Evolutionary conservation across 2,113 vertebrate species (phyloP).

Genomic region (Microcebus griseorufus): DNA sequence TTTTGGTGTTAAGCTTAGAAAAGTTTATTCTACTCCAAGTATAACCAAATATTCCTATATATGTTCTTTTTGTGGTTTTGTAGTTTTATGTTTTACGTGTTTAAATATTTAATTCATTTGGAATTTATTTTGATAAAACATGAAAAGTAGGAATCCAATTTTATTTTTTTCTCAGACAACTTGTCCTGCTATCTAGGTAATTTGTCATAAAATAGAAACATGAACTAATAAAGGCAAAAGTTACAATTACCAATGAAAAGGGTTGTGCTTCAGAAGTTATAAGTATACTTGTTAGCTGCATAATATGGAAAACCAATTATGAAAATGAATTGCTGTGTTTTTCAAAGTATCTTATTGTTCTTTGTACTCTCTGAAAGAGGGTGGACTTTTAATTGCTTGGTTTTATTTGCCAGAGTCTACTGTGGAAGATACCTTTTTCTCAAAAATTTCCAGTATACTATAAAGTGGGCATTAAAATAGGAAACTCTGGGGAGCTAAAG

Average conservation of each 20-base stretch:
- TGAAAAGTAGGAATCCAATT: not conserved
- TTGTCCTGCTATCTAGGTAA: not conserved
- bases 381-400: constrained; percentile 12
- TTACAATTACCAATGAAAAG: constrained; percentile 8
- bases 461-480: constrained; percentile 12
- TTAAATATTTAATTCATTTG: constrained; percentile 35
- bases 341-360: constrained; percentile 1
- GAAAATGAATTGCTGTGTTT: constrained; percentile 28
- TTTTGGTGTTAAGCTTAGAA: constrained; percentile 18
- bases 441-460: not conserved
- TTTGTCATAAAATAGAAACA: constrained; percentile 47
- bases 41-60: not conserved
- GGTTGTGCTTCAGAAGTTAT: not conserved
- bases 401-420: constrained; percentile 24
- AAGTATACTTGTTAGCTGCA: not conserved
- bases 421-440: not conserved
- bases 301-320: constrained; percentile 31
- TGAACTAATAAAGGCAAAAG: not conserved
- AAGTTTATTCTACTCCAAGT: not conserved
- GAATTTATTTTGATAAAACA: constrained; percentile 40
- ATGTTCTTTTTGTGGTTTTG: constrained; percentile 15
- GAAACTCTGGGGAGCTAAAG: not conserved
- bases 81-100: constrained; percentile 9
- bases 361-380: constrained; percentile 14
- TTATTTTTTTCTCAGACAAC: constrained; percentile 15